A percentile compares a stretch with the other conserved stretches of the same genome.
These are phyloP conservation scores for Macrostomum lignano DNA, from an alignment of 1,140 invertebrate species.

Conservation along the genomic window DNA sequence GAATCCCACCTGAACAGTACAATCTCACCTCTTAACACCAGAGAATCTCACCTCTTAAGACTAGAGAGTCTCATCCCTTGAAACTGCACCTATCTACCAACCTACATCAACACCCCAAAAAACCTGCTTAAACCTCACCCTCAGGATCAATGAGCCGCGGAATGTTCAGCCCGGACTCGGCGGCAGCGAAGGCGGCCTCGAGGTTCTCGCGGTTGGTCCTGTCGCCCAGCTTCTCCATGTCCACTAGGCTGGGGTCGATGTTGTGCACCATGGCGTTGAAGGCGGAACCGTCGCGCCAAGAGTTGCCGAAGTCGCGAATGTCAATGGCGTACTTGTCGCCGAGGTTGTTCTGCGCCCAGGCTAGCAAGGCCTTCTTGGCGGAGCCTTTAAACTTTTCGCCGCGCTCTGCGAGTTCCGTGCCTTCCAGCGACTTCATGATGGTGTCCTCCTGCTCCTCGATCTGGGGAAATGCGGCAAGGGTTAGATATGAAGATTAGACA, in stretches of 20 bases:
- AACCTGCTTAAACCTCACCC: constrained; percentile 34
- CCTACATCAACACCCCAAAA: too few relatives aligned
- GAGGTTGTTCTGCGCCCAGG: constrained; percentile 71
- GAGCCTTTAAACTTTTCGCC: constrained; percentile 35
- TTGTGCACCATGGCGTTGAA: constrained; percentile 81
- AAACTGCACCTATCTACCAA: too few relatives aligned
- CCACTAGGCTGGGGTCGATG: constrained; percentile 67
- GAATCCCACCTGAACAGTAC: too few relatives aligned
- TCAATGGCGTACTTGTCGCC: constrained; percentile 50
- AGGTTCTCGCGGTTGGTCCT: constrained; percentile 30
- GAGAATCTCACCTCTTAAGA: too few relatives aligned
- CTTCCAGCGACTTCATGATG: constrained; percentile 7
- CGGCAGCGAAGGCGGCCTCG: constrained; percentile 66
- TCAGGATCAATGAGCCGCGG: constrained; percentile 87
- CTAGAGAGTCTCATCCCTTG: too few relatives aligned
- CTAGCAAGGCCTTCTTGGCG: constrained; percentile 58
- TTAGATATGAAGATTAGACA: too few relatives aligned
- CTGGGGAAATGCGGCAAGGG: too few relatives aligned
- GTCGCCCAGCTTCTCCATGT: constrained; percentile 31
- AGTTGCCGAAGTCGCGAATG: constrained; percentile 71
- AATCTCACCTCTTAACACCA: too few relatives aligned
- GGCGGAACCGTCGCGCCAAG: constrained; percentile 81
- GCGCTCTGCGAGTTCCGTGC: constrained; percentile 36
- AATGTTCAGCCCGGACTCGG: constrained; percentile 85
- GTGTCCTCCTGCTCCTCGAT: constrained; percentile 6